These are phyloP conservation scores for Harpagifer antarcticus DNA, from an alignment of 2,797 vertebrate genomes.

Conservation along the genomic window DNA sequence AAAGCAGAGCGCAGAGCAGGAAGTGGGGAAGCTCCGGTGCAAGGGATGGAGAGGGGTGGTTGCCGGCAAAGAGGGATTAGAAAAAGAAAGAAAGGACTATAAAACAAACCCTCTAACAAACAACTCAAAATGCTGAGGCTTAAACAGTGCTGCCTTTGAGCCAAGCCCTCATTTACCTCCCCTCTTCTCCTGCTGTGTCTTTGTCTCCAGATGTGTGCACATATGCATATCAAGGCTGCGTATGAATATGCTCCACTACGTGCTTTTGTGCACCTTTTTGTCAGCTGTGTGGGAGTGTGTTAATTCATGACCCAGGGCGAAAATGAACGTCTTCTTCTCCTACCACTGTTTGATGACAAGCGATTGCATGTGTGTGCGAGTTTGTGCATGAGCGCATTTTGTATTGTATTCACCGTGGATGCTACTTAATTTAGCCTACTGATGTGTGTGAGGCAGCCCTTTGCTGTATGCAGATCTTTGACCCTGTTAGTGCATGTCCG, in stretches of 20 bases:
- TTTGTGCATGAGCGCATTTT: constrained; percentile 49
- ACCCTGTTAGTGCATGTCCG: constrained; percentile 40
- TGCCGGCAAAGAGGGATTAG: constrained; percentile 28
- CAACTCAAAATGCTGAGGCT: constrained; percentile 50
- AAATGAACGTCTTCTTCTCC: constrained; percentile 65
- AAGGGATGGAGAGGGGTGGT: constrained; percentile 31
- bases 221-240: constrained; percentile 71
- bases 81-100: constrained; percentile 49
- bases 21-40: constrained; percentile 39
- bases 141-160: constrained; percentile 28
- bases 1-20: constrained; percentile 53
- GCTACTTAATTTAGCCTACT: constrained; percentile 68
- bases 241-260: constrained; percentile 64
- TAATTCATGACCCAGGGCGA: constrained; percentile 79
- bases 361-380: constrained; percentile 49
- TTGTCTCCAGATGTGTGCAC: constrained; percentile 68
- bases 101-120: constrained; percentile 63
- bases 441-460: constrained; percentile 44
- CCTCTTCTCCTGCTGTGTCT: constrained; percentile 56
- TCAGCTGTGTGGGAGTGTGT: constrained; percentile 80
- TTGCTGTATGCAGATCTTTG: constrained; percentile 59
- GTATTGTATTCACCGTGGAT: constrained; percentile 33
- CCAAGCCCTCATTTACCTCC: constrained; percentile 61
- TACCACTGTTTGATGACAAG: constrained; percentile 70
- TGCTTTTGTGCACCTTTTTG: constrained; percentile 76